Evolutionary conservation across 2,113 vertebrate genomes (phyloP).

Genomic region (Rhinolophus ferrumequinum): DNA sequence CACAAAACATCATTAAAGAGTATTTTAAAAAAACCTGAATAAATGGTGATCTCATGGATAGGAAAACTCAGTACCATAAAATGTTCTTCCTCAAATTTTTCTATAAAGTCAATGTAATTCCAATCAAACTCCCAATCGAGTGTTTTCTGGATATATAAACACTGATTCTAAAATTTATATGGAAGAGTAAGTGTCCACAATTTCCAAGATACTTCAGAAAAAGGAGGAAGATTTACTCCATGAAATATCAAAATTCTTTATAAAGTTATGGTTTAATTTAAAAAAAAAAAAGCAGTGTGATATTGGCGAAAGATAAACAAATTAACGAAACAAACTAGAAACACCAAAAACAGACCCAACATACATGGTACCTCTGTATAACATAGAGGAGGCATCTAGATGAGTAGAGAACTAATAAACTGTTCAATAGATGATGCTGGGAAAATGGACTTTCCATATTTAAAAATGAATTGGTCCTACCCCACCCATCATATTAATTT

Average conservation of each 20-base stretch:
- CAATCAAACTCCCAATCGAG: background rate
- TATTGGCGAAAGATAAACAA: background rate
- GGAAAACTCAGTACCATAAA: background rate
- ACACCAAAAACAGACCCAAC: background rate
- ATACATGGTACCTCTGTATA: background rate
- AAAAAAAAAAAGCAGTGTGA: background rate
- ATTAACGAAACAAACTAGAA: constrained; percentile 4
- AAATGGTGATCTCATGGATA: background rate
- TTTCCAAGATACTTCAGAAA: background rate
- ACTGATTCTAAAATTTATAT: background rate
- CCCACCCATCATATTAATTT: background rate
- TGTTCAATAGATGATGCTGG: background rate
- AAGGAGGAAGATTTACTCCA: background rate
- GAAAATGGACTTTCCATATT: background rate
- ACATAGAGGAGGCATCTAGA: background rate
- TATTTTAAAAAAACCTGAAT: background rate
- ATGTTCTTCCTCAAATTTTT: background rate
- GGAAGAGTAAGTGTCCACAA: background rate
- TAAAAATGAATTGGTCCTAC: background rate
- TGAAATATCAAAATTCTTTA: background rate
- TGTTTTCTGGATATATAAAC: background rate
- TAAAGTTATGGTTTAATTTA: background rate
- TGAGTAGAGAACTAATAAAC: background rate
- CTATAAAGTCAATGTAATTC: background rate
- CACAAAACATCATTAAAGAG: background rate